These are phyloP conservation scores for Pelagia noctiluca DNA, from an alignment of 30 jellyfish, hydroid and myxozoan species.

Conservation along the genomic window DNA sequence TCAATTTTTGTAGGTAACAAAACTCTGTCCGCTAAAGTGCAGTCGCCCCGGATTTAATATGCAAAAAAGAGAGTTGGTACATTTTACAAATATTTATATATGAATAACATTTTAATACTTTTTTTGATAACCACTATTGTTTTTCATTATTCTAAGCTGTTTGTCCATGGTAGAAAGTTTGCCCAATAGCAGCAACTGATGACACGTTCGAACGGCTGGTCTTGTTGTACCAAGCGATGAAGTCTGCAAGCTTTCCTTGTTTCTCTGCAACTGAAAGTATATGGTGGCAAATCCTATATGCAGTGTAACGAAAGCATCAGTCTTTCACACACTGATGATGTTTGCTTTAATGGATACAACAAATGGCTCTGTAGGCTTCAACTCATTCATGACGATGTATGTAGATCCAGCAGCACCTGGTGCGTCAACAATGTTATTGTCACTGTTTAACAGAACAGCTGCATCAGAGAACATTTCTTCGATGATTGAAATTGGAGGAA, in stretches of 20 bases:
- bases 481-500: neutral
- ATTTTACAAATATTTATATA: no score
- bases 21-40: no score
- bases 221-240: neutral
- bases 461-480: conserved; percentile 23
- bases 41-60: no score
- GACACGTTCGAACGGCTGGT: neutral
- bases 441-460: neutral
- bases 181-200: conserved; percentile 5
- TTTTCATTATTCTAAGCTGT: neutral
- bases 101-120: no score
- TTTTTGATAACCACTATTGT: no score
- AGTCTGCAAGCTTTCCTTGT: conserved; percentile 1
- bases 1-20: no score
- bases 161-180: neutral
- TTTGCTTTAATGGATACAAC: neutral
- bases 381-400: neutral
- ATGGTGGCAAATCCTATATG: neutral
- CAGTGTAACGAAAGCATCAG: neutral
- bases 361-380: neutral
- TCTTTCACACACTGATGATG: neutral
- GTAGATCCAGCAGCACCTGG: neutral
- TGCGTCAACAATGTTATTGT: neutral
- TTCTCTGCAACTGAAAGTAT: neutral
- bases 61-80: no score